Conservation (phyloP, 2,888 invertebrate species). For the Andrena marginata region DNA sequence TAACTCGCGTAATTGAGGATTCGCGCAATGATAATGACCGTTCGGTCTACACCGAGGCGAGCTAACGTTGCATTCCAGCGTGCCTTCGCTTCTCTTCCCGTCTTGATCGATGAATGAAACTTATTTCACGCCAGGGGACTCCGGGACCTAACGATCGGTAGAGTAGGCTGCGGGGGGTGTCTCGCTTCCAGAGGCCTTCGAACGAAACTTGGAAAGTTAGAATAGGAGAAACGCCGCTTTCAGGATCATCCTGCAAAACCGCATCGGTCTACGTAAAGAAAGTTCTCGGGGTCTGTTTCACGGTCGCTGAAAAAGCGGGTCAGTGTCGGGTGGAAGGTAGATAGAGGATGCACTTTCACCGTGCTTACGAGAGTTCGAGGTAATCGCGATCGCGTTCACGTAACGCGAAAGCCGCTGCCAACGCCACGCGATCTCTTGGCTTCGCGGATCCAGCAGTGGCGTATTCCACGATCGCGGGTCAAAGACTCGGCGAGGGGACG, state of each 20-base stretch:
- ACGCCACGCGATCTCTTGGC: slow-evolving; percentile 16
- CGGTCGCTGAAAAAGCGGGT: slow-evolving; percentile 69
- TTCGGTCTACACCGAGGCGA: slow-evolving; percentile 36
- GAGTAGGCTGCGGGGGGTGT: no score
- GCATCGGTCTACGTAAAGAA: slow-evolving; percentile 36
- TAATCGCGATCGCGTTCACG: slow-evolving; percentile 62
- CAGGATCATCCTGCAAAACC: slow-evolving; percentile 47
- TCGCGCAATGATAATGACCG: slow-evolving; percentile 49
- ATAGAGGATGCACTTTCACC: slow-evolving; percentile 63
- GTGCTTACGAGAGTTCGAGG: slow-evolving; percentile 42
- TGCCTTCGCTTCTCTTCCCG: not conserved
- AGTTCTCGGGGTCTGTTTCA: slow-evolving; percentile 49
- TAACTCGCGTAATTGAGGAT: slow-evolving; percentile 57
- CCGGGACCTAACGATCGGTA: not conserved
- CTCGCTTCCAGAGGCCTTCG: no score
- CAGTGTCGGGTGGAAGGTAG: slow-evolving; percentile 54
- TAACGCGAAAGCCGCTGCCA: slow-evolving; percentile 49
- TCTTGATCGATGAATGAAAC: slow-evolving; percentile 10
- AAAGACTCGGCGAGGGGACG: not conserved
- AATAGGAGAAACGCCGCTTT: slow-evolving; percentile 20
- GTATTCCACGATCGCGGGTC: not conserved
- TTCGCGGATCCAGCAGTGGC: not conserved
- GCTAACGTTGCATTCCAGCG: slow-evolving; percentile 45
- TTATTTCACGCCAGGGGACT: not conserved
- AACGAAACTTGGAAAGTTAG: no score